Percentiles rank a stretch among this genome's conserved stretches.
Evolutionary conservation across 2,113 vertebrate species (phyloP).

Genomic region (Thinocorus orbignyianus): DNA sequence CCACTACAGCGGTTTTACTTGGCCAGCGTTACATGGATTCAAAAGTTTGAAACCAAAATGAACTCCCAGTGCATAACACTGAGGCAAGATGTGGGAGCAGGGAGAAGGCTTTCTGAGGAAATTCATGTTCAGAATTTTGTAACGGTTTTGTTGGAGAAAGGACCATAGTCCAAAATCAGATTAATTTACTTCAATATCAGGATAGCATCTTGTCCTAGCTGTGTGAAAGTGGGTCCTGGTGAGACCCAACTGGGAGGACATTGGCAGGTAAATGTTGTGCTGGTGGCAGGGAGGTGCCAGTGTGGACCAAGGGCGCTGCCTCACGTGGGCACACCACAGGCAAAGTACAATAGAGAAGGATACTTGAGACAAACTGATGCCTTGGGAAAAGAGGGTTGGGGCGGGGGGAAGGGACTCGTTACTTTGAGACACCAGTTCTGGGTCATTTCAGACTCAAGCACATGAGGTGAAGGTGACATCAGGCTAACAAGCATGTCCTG

Average conservation of each 20-base stretch:
- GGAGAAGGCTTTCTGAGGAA: neutral
- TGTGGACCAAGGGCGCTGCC: rapidly evolving
- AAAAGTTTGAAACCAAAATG: neutral
- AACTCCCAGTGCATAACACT: neutral
- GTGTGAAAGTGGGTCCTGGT: neutral
- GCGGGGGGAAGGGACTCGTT: neutral
- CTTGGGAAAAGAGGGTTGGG: neutral
- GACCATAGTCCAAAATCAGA: neutral
- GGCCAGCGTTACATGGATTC: neutral
- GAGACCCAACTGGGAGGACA: neutral
- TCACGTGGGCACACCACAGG: rapidly evolving
- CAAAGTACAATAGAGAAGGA: neutral
- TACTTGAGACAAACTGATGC: neutral
- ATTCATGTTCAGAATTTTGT: neutral
- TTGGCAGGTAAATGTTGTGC: neutral
- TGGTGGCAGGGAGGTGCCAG: neutral
- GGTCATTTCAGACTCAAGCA: neutral
- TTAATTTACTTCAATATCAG: neutral
- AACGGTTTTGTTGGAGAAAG: neutral
- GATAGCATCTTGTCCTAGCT: neutral
- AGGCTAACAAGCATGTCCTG: neutral
- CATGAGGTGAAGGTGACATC: rapidly evolving
- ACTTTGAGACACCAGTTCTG: neutral
- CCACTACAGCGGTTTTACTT: neutral
- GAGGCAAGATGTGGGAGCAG: neutral